Evolutionary conservation across 2,888 invertebrate genomes (phyloP).

Genomic region (Branchellion lobata): DNA sequence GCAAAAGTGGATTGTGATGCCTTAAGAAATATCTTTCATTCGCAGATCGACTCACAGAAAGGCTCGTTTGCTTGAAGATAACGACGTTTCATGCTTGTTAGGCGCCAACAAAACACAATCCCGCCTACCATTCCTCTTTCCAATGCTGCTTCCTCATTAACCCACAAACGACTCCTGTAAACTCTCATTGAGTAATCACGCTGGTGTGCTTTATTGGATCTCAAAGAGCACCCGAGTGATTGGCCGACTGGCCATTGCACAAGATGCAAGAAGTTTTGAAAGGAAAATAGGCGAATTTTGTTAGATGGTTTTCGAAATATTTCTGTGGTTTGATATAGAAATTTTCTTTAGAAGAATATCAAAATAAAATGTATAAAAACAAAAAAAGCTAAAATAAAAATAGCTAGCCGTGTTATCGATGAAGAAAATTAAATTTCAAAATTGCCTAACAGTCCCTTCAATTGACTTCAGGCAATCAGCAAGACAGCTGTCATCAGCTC

Average conservation of each 20-base stretch:
- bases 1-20: too few species aligned
- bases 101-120: not conserved
- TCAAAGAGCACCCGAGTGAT: too few species aligned
- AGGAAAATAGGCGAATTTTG: too few species aligned
- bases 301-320: too few species aligned
- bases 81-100: not conserved
- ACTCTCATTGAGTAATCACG: not conserved
- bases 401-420: not conserved
- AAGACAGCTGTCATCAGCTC: constrained; percentile 37
- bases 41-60: not conserved
- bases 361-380: not conserved
- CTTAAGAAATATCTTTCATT: not conserved
- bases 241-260: too few species aligned
- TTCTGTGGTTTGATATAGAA: too few species aligned
- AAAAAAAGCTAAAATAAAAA: not conserved
- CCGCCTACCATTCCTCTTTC: not conserved
- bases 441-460: not conserved
- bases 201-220: too few species aligned
- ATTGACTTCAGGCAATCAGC: constrained; percentile 26
- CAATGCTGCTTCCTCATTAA: not conserved
- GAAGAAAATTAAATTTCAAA: not conserved
- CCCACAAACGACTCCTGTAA: not conserved
- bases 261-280: too few species aligned
- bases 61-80: not conserved
- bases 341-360: too few species aligned